phyloP scores from a whole-genome alignment of 2,113 vertebrate species.

The Stigmatopora nigra region DNA sequence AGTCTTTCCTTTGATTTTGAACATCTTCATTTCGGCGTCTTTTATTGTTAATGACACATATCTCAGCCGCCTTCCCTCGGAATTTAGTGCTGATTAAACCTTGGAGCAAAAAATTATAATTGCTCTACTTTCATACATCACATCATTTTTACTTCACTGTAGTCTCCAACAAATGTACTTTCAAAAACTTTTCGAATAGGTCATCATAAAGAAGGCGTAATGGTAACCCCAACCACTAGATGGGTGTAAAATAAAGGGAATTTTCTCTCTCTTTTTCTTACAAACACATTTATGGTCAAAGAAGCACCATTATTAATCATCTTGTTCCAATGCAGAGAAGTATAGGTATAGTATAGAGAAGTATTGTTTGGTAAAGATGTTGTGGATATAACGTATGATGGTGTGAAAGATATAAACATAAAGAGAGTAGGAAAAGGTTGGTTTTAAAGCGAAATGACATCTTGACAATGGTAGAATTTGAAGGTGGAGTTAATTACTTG shows the following conservation, averaged over 20 bases:
- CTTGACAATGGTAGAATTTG: not conserved
- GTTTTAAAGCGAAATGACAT: not conserved
- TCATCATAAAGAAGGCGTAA: conserved; percentile 20
- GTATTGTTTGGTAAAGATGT: not conserved
- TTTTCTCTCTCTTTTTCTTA: not conserved
- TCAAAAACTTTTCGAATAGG: not conserved
- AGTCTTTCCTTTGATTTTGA: no score
- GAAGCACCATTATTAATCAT: conserved; percentile 16
- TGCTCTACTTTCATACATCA: no score
- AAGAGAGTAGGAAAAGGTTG: no score
- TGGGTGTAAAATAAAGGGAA: conserved; percentile 49
- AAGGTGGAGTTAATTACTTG: not conserved
- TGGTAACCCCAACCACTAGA: conserved; percentile 50
- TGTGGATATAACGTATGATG: no score
- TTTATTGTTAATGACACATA: no score
- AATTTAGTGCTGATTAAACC: no score
- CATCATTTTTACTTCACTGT: not conserved
- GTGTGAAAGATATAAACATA: no score
- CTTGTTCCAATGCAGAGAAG: conserved; percentile 19
- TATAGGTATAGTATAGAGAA: no score
- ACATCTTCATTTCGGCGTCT: no score
- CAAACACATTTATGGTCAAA: conserved; percentile 3
- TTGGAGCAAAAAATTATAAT: no score
- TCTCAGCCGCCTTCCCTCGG: no score
- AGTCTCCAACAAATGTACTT: not conserved